These are phyloP conservation scores for Gonocerus acuteangulatus DNA, from an alignment of 2,888 invertebrate species.

Conservation along the genomic window DNA sequence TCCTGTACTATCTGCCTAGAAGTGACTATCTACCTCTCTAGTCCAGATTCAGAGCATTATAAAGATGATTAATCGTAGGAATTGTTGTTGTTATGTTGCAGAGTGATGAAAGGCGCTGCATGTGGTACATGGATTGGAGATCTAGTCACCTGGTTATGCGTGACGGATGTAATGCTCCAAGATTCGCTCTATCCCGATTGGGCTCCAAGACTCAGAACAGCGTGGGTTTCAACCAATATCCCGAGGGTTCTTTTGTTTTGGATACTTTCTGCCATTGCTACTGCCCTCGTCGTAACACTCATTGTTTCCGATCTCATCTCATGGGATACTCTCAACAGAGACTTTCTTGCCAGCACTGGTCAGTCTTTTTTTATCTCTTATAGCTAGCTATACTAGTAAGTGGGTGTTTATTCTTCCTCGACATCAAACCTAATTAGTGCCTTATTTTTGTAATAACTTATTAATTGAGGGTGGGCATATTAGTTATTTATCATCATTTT, in stretches of 20 bases:
- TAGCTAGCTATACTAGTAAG: no score
- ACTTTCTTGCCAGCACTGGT: slow-evolving; percentile 46
- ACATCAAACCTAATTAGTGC: no score
- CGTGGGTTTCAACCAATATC: slow-evolving; percentile 44
- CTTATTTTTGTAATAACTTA: no score
- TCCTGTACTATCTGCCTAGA: no score
- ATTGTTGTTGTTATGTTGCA: no score
- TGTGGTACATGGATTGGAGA: slow-evolving; percentile 50
- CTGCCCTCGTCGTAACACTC: slow-evolving; percentile 45
- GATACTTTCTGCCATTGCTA: slow-evolving; percentile 44
- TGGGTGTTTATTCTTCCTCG: no score
- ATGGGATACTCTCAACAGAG: slow-evolving; percentile 47
- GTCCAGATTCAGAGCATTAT: no score
- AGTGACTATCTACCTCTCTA: no score
- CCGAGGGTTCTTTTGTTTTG: slow-evolving; percentile 48
- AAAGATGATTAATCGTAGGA: no score
- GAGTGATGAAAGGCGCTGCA: slow-evolving; percentile 48
- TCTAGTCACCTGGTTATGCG: slow-evolving; percentile 49
- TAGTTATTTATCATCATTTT: no score
- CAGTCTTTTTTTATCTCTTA: background rate
- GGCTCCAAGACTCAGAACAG: slow-evolving; percentile 41
- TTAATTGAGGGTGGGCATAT: no score
- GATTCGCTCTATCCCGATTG: slow-evolving; percentile 48
- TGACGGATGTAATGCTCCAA: slow-evolving; percentile 50
- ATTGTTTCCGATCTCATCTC: slow-evolving; percentile 47